Evolutionary conservation across 64 coral and sea anemone genomes (phyloP).

Genomic region (Actinia tenebrosa): DNA sequence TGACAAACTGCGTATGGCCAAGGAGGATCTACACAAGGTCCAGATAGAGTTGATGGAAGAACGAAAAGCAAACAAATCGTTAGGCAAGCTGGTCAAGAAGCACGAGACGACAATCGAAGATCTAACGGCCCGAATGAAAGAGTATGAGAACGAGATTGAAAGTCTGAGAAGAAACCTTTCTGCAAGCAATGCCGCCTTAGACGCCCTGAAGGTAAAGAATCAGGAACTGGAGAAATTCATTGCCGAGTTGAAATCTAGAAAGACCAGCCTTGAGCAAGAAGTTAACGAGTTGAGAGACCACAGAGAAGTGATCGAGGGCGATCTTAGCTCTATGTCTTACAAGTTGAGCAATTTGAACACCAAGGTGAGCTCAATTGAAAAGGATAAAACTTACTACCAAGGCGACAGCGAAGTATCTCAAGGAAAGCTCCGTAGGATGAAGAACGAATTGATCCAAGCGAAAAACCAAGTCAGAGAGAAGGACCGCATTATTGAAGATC

Average conservation of each 20-base stretch:
- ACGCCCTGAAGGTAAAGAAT: slow-evolving; percentile 46
- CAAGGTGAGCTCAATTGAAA: slow-evolving; percentile 47
- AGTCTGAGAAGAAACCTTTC: slow-evolving; percentile 35
- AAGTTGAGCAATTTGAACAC: slow-evolving; percentile 63
- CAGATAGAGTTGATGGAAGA: slow-evolving; percentile 62
- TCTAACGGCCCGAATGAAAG: slow-evolving; percentile 47
- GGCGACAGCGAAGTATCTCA: slow-evolving; percentile 43
- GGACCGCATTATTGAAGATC: slow-evolving; percentile 55
- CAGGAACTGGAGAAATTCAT: slow-evolving; percentile 44
- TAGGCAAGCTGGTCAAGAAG: slow-evolving; percentile 76
- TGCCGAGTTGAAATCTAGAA: slow-evolving; percentile 33
- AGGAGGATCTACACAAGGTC: slow-evolving; percentile 48
- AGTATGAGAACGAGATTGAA: slow-evolving; percentile 53
- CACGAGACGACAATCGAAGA: slow-evolving; percentile 51
- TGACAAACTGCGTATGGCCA: slow-evolving; percentile 39
- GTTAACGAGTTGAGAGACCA: slow-evolving; percentile 48
- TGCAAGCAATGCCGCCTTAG: slow-evolving; percentile 42
- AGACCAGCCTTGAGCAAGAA: slow-evolving; percentile 37
- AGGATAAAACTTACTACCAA: slow-evolving; percentile 55
- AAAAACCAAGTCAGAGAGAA: slow-evolving; percentile 80
- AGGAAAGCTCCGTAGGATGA: slow-evolving; percentile 52
- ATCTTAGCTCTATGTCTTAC: slow-evolving; percentile 57
- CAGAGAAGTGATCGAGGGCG: slow-evolving; percentile 57
- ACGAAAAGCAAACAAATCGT: slow-evolving; percentile 61
- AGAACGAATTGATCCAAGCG: slow-evolving; percentile 58